phyloP scores from a whole-genome alignment of 2,888 invertebrate genomes.

The Cephus pulcher region DNA sequence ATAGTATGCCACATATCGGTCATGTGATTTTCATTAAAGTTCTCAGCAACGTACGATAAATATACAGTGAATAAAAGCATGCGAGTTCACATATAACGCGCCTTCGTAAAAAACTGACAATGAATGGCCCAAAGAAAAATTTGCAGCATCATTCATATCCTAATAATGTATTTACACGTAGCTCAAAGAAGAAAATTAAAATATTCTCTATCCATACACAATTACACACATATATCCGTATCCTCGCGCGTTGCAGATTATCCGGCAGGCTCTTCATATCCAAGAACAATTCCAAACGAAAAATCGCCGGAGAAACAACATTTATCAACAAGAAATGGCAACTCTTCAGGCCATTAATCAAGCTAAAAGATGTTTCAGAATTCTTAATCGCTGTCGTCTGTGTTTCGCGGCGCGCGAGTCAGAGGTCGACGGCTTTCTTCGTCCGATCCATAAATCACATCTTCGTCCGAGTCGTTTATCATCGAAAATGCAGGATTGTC shows the following conservation, averaged over 20 bases:
- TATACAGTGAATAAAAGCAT: neutral
- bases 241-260: neutral
- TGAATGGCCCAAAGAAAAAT: neutral
- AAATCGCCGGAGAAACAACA: neutral
- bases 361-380: neutral
- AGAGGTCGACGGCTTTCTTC: constrained; percentile 87
- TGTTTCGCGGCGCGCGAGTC: constrained; percentile 75
- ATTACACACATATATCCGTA: neutral
- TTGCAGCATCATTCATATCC: neutral
- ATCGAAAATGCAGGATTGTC: constrained; percentile 98
- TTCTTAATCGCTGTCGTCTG: constrained; percentile 78
- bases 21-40: neutral
- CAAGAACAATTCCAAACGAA: neutral
- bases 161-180: neutral
- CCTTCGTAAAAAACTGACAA: neutral
- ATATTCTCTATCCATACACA: neutral
- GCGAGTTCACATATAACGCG: neutral
- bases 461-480: constrained; percentile 98
- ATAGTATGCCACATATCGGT: neutral
- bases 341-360: neutral
- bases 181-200: neutral
- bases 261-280: neutral
- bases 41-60: neutral
- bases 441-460: constrained; percentile 93
- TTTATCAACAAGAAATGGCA: neutral